A percentile compares a stretch with the other conserved stretches of the same genome.
These are phyloP conservation scores for Manacus vitellinus DNA, from an alignment of 2,113 vertebrate species.

Conservation along the genomic window DNA sequence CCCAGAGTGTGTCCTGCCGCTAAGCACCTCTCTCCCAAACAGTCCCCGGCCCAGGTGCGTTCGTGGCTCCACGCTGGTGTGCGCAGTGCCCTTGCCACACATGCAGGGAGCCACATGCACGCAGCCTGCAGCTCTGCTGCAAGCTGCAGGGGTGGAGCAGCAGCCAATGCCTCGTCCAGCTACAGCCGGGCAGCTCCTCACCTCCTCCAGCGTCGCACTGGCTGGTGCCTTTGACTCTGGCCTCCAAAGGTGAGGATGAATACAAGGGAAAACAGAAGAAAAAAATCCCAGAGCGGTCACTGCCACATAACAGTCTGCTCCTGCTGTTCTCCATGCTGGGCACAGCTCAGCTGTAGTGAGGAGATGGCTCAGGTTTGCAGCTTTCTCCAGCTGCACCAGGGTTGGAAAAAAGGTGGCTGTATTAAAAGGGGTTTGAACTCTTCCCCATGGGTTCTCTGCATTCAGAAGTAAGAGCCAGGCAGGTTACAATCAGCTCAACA, in stretches of 20 bases:
- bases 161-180: neutral
- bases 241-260: neutral
- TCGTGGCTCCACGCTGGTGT: rapidly evolving
- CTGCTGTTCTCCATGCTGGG: rapidly evolving
- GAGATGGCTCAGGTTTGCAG: neutral
- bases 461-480: neutral
- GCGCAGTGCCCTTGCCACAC: neutral
- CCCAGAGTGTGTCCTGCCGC: neutral
- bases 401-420: neutral
- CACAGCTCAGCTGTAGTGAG: neutral
- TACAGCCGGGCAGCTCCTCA: neutral
- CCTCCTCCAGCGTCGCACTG: rapidly evolving
- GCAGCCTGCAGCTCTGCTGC: neutral
- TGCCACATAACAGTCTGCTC: rapidly evolving
- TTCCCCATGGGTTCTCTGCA: neutral
- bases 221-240: neutral
- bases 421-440: neutral
- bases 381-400: neutral
- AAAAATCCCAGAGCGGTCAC: neutral
- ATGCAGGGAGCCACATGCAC: neutral
- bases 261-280: neutral
- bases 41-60: neutral
- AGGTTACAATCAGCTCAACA: neutral
- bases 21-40: neutral
- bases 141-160: neutral